Base-by-base conservation (phyloP, 2,113 vertebrate species). In the Oryzias melastigma region DNA sequence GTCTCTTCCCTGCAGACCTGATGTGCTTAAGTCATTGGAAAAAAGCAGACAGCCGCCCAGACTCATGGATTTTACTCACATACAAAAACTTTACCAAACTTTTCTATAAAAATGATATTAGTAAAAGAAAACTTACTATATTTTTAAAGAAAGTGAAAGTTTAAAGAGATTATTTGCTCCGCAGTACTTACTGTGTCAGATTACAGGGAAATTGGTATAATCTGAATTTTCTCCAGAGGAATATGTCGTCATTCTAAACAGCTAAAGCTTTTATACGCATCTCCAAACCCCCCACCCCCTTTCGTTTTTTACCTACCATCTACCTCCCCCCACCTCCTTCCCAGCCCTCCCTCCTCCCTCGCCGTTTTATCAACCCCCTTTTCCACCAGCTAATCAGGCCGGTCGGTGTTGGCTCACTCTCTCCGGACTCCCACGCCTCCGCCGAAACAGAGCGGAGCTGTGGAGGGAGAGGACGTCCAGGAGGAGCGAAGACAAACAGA, bases 201-300 rank as follows among this genome's bases (percentile, higher is more conserved):
- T 64, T 19, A 51, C 61, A 50, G 64, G 17, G 61, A 16, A 67
- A 49, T 71, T 63, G 78, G 41, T 52, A 71, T 77, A 60, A 58
- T 67, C 52, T 65, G 49, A 65, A 43, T 61, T 78, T 71, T 65
- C 66, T 81, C 62, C 79, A 5, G 46, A 55, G 72, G 56, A 88
- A 81, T 88, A 86, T 81, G 68, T 62, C 59, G 65, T 75, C 75
- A 89, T 86, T 84, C 84, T 62, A 60, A 56, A 62, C 58, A 59
- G 54, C 64, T 35, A 47, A 62, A 16, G 58, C 71, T 84, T 89
- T 87, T 92, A 91, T 91, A 91, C 79, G 58, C 67, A 81, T 82
- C 75, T 68, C 64, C 62, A 27, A 17, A 56, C 57, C 82, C 71
- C 24, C 77, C 81, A 83, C 77, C 73, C 73, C 77, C 73, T 68